Evolutionary conservation across 2,888 invertebrate species (phyloP).

Genomic region (Thereva nobilitata): DNA sequence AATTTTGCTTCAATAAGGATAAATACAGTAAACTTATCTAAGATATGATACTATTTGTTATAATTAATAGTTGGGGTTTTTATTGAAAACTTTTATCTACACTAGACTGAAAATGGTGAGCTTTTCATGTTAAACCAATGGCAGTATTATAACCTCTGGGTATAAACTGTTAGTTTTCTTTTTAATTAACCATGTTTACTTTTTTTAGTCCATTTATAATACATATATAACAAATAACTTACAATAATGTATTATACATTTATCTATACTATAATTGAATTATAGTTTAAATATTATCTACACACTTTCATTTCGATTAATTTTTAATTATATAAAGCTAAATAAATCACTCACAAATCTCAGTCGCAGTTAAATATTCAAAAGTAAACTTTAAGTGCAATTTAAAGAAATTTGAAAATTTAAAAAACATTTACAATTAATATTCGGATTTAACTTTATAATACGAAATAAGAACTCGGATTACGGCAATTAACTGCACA

Average conservation of each 20-base stretch:
- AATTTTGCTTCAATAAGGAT: conserved; percentile 8
- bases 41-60: conserved; percentile 39
- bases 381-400: conserved; percentile 22
- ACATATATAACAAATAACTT: conserved; percentile 37
- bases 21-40: conserved; percentile 42
- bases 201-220: conserved; percentile 12
- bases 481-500: too few relatives aligned
- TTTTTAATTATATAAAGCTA: conserved; percentile 40
- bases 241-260: conserved; percentile 6
- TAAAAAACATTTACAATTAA: too few relatives aligned
- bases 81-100: conserved; percentile 25
- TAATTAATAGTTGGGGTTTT: background rate
- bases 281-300: conserved; percentile 27
- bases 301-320: conserved; percentile 25
- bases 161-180: background rate
- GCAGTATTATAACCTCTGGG: conserved; percentile 19
- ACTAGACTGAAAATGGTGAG: conserved; percentile 28
- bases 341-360: conserved; percentile 41
- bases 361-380: conserved; percentile 41
- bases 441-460: too few relatives aligned
- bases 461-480: too few relatives aligned
- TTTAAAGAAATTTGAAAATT: background rate
- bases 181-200: background rate
- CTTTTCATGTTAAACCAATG: conserved; percentile 23
- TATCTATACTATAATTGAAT: conserved; percentile 24